Base-by-base conservation (phyloP, 2,797 vertebrate genomes). In the Petrocephalus sullivani region DNA sequence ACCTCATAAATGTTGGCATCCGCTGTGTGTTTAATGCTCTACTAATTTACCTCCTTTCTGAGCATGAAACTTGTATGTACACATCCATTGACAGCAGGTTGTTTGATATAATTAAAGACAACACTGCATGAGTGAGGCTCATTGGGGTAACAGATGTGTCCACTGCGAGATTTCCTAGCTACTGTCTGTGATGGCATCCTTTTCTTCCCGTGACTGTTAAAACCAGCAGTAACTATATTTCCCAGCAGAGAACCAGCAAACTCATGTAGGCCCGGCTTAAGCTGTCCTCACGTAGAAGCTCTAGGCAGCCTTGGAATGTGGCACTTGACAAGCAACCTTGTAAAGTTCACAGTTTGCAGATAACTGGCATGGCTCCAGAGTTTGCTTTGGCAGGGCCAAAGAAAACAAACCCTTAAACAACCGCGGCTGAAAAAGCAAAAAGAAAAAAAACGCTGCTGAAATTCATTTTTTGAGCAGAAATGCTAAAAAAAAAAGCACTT, bases 321-420 rank as follows among this genome's bases (percentile, higher is more conserved):
- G 41, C 60, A 88, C 58, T 67, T 33, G 82, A 85, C 58, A 88
- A 85, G 87, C 57, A 71, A 67, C 61, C 87, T 56, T 85, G 81
- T 88, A 61, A 71, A 88, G 58, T 64, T 88, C 87, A 83, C 87
- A 56, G 81, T 85, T 88, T 33, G 60, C 23, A 85, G 82, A 85
- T 51, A 71, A 56, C 60, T 88, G 87, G 46, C 58, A 67, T 37
- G 33, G 33, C 14, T 61, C 57, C 33, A 88, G 49, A 12, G n/a
- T 82, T 88, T 56, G 28, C 49, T 64, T 84, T 84, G 78, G 58
- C 78, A 88, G 46, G 16, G 12, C 57, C 49, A 28, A 82, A 46
- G 49, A 84, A 60, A 88, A 88, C 78, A 88, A 84, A 88, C 57
- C 86, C 82, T 84, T 85, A 57, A 37, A 87, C 28, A 57, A 82